Conservation (phyloP, 2,888 invertebrate species). For the Crioceris asparagi region DNA sequence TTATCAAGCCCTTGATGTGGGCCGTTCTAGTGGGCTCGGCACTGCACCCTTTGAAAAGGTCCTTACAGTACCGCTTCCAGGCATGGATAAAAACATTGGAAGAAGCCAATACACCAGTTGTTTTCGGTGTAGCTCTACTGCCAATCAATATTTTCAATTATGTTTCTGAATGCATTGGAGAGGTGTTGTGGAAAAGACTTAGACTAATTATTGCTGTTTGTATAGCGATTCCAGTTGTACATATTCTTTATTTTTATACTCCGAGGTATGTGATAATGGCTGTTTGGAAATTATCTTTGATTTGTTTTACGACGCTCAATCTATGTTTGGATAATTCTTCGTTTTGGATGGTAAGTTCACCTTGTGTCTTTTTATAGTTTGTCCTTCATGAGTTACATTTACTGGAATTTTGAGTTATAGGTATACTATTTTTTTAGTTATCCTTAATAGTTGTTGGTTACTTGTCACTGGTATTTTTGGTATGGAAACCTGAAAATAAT, state of each 20-base stretch:
- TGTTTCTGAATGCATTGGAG: slow-evolving; percentile 63
- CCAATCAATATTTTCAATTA: slow-evolving; percentile 70
- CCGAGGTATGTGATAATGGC: slow-evolving; percentile 52
- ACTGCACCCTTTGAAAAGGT: slow-evolving; percentile 87
- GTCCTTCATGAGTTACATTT: neutral
- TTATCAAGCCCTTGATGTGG: slow-evolving; percentile 91
- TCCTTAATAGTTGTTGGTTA: slow-evolving; percentile 57
- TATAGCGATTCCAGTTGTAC: slow-evolving; percentile 40
- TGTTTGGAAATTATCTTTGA: slow-evolving; percentile 40
- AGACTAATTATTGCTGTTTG: slow-evolving; percentile 44
- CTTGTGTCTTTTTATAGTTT: slow-evolving; percentile 3
- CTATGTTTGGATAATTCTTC: slow-evolving; percentile 33
- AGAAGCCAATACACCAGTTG: slow-evolving; percentile 53
- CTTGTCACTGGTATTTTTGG: slow-evolving; percentile 54
- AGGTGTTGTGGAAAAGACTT: slow-evolving; percentile 56
- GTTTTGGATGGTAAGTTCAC: slow-evolving; percentile 31
- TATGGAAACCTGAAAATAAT: slow-evolving; percentile 66
- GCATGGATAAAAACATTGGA: slow-evolving; percentile 69
- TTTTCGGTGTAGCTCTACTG: slow-evolving; percentile 47
- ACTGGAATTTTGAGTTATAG: neutral
- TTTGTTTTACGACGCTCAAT: slow-evolving; percentile 23
- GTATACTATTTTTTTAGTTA: slow-evolving; percentile 44
- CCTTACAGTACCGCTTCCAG: slow-evolving; percentile 61
- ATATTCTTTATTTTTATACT: slow-evolving; percentile 60
- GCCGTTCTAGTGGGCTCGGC: slow-evolving; percentile 93